These are phyloP conservation scores for Nasonia oneida DNA, from an alignment of 2,888 invertebrate species.

Conservation along the genomic window DNA sequence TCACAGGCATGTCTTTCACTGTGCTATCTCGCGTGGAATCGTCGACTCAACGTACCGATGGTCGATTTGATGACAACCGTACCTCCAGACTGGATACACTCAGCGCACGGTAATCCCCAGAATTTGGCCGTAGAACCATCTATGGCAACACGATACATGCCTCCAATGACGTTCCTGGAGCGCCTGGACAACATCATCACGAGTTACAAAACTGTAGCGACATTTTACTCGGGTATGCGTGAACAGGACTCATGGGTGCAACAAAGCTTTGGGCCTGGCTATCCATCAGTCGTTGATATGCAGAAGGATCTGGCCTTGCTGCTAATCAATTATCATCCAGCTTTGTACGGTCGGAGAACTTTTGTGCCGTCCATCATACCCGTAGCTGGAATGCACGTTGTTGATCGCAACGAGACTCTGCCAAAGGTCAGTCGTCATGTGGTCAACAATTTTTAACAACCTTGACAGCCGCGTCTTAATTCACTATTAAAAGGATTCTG, in stretches of 20 bases:
- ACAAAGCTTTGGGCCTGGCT: conserved; percentile 66
- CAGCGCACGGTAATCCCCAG: not conserved
- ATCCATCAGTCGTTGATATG: conserved; percentile 63
- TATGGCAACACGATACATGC: not conserved
- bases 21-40: too few relatives aligned
- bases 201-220: not conserved
- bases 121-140: conserved; percentile 16
- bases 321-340: conserved; percentile 81
- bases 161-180: conserved; percentile 23
- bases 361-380: conserved; percentile 80
- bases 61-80: too few relatives aligned
- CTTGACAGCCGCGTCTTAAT: too few relatives aligned
- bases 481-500: too few relatives aligned
- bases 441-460: too few relatives aligned
- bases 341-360: conserved; percentile 80
- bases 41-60: too few relatives aligned
- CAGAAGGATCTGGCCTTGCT: conserved; percentile 73
- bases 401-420: conserved; percentile 52
- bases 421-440: conserved; percentile 47
- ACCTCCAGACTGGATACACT: conserved; percentile 2
- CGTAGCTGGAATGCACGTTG: conserved; percentile 81
- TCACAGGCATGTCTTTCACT: too few relatives aligned
- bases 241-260: conserved; percentile 54
- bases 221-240: not conserved
- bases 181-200: conserved; percentile 34